Evolutionary conservation across 2,888 invertebrate genomes (phyloP).

Genomic region (Bedellia somnulentella): DNA sequence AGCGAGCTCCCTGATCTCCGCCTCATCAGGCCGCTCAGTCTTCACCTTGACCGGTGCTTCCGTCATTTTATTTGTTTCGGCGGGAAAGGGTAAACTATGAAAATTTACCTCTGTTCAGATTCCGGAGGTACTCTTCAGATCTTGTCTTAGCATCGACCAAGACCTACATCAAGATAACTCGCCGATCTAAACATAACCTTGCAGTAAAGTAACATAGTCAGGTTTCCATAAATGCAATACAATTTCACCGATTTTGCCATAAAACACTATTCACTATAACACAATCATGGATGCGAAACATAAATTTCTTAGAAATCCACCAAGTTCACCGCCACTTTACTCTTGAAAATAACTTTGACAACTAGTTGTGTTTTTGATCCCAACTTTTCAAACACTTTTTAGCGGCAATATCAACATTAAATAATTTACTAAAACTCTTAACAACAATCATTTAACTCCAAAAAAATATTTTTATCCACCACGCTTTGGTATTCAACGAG

Average conservation of each 20-base stretch:
- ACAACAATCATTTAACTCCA: slow-evolving; percentile 12
- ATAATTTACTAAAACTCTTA: slow-evolving; percentile 11
- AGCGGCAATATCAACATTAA: slow-evolving; percentile 19
- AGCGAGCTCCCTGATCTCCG: slow-evolving; percentile 84
- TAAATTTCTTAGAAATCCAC: neutral
- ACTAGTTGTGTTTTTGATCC: slow-evolving; percentile 14
- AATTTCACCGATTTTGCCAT: no score
- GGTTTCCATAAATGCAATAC: no score
- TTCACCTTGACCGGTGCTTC: slow-evolving; percentile 60
- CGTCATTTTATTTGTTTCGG: slow-evolving; percentile 28
- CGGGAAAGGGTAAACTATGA: neutral
- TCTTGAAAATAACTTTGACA: neutral
- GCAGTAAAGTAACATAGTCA: no score
- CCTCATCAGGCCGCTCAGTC: slow-evolving; percentile 80
- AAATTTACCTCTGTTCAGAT: neutral
- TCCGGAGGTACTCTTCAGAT: neutral
- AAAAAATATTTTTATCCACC: slow-evolving; percentile 23
- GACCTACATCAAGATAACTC: no score
- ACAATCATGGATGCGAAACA: no score
- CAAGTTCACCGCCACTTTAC: no score
- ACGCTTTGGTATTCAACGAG: slow-evolving; percentile 29
- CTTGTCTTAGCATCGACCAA: no score
- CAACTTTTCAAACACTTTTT: slow-evolving; percentile 31
- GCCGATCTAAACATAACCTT: no score
- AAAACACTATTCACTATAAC: no score